Conservation (phyloP, 2,113 vertebrate species). For the Stegostoma tigrinum region DNA sequence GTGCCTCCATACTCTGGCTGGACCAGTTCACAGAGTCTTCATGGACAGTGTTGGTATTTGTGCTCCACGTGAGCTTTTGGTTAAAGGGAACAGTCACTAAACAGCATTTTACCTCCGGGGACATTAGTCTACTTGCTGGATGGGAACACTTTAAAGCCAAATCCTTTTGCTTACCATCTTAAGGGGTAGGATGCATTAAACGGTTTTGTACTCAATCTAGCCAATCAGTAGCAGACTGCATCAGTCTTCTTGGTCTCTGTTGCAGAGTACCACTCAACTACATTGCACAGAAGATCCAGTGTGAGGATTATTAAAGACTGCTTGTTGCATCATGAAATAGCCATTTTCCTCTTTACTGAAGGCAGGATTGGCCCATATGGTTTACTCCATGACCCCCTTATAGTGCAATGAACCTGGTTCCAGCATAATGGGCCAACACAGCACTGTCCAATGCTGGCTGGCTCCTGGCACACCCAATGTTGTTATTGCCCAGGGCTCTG, state of each 20-base stretch:
- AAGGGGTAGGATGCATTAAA: not conserved
- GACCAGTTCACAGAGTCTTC: not conserved
- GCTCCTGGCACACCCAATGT: conserved; percentile 77
- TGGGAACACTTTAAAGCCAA: not conserved
- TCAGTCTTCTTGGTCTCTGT: too few relatives aligned
- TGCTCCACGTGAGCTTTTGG: not conserved
- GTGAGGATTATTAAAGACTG: not conserved
- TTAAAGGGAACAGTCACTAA: not conserved
- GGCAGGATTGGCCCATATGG: conserved; percentile 43
- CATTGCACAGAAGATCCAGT: not conserved
- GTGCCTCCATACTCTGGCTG: not conserved
- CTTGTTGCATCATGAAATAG: not conserved
- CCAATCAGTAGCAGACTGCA: not conserved
- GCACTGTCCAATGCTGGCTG: conserved; percentile 77
- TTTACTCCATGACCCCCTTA: conserved; percentile 50
- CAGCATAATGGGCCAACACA: conserved; percentile 84
- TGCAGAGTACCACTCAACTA: not conserved
- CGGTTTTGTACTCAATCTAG: not conserved
- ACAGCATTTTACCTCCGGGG: not conserved
- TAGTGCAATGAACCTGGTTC: conserved; percentile 54
- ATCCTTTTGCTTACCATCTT: not conserved
- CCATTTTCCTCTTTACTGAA: too few relatives aligned
- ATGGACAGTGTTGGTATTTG: not conserved
- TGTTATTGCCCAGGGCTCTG: conserved; percentile 84
- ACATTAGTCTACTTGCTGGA: not conserved